Conservation (phyloP, 2,888 invertebrate genomes). For the Charanyca ferruginea region DNA sequence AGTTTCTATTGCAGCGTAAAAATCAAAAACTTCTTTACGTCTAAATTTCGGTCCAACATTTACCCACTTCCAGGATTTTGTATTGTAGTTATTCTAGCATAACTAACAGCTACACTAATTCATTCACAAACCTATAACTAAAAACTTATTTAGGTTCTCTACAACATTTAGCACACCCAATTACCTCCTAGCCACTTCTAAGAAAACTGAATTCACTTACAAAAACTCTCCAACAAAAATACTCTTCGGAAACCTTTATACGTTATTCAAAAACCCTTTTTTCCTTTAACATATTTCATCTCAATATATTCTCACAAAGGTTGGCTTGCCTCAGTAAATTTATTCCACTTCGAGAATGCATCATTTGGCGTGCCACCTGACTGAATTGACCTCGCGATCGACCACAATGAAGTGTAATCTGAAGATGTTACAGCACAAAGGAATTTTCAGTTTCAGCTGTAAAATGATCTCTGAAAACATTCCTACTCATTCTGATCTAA, state of each 20-base stretch:
- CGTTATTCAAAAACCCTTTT: conserved; percentile 48
- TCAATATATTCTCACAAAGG: conserved; percentile 39
- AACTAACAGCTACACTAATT: background rate
- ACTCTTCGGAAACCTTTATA: conserved; percentile 35
- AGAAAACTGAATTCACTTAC: conserved; percentile 34
- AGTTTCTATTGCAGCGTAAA: background rate
- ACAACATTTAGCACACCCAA: conserved; percentile 3
- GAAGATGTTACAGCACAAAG: conserved; percentile 41
- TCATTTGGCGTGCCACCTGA: conserved; percentile 54
- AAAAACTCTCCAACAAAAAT: conserved; percentile 22
- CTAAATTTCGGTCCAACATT: background rate
- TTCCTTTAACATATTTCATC: conserved; percentile 36
- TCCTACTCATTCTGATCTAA: conserved; percentile 36
- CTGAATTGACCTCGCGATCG: conserved; percentile 44
- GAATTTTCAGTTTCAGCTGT: conserved; percentile 34
- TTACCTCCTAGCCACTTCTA: conserved; percentile 11
- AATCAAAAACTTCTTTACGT: background rate
- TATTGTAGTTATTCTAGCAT: background rate
- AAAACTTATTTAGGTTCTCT: background rate
- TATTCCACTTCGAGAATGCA: conserved; percentile 51
- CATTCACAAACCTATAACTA: background rate
- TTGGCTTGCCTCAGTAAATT: conserved; percentile 28
- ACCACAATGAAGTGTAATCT: conserved; percentile 50
- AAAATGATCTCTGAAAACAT: conserved; percentile 29
- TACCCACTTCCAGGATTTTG: background rate